Evolutionary conservation across 2,113 vertebrate species (phyloP).

Genomic region (Megalops atlanticus): DNA sequence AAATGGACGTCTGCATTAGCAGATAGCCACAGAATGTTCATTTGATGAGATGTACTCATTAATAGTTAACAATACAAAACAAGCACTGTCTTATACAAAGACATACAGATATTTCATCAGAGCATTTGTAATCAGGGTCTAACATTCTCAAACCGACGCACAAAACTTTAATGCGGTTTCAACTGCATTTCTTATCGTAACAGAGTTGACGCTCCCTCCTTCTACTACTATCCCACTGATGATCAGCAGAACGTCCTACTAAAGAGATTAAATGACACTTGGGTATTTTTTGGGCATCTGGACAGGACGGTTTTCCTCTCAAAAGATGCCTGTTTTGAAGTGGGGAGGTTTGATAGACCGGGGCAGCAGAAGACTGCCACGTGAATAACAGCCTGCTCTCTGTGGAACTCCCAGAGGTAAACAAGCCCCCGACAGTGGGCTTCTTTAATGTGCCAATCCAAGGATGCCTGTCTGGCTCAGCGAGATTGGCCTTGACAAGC

Average conservation of each 20-base stretch:
- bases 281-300: not conserved
- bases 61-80: no score
- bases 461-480: not conserved
- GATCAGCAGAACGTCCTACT: not conserved
- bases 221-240: not conserved
- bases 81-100: not conserved
- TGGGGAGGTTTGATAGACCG: not conserved
- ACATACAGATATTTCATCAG: not conserved
- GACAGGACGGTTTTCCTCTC: not conserved
- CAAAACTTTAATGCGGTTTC: not conserved
- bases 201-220: not conserved
- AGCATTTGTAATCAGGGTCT: not conserved
- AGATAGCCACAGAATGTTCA: no score
- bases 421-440: not conserved
- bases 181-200: not conserved
- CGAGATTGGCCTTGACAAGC: not conserved
- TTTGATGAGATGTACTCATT: no score
- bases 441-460: not conserved
- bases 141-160: not conserved
- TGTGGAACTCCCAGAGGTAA: slow-evolving; percentile 11
- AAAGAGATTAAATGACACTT: not conserved
- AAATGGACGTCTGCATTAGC: not conserved
- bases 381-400: not conserved
- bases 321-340: not conserved
- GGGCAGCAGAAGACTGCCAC: not conserved